Conservation (phyloP, 1,140 invertebrate genomes). For the Atta cephalotes region DNA sequence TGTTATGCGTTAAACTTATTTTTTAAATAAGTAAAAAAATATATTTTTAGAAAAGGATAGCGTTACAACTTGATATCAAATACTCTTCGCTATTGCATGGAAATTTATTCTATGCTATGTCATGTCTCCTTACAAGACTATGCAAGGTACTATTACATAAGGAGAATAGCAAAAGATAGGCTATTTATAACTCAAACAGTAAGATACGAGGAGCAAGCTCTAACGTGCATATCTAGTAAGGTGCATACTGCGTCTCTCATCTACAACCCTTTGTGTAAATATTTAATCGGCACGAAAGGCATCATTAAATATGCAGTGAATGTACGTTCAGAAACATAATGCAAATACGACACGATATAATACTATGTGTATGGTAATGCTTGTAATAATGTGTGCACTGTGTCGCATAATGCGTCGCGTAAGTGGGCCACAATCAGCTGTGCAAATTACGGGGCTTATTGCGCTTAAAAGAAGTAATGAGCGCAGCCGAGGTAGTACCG, state of each 20-base stretch:
- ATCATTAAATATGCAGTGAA: slow-evolving; percentile 43
- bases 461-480: slow-evolving; percentile 52
- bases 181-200: slow-evolving; percentile 38
- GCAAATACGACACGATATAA: slow-evolving; percentile 24
- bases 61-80: not conserved
- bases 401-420: slow-evolving; percentile 46
- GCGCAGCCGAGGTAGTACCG: not conserved
- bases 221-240: slow-evolving; percentile 30
- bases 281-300: slow-evolving; percentile 57
- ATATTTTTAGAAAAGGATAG: not conserved
- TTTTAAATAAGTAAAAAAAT: not conserved
- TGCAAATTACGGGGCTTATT: slow-evolving; percentile 58
- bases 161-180: not conserved
- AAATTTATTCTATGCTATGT: not conserved
- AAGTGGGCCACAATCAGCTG: slow-evolving; percentile 56
- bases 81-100: not conserved
- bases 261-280: slow-evolving; percentile 39
- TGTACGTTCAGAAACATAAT: slow-evolving; percentile 41
- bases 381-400: slow-evolving; percentile 53
- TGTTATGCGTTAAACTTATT: not conserved
- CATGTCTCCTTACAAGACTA: not conserved
- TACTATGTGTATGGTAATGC: slow-evolving; percentile 39
- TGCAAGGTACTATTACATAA: not conserved
- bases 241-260: slow-evolving; percentile 17
- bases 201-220: slow-evolving; percentile 1